Conservation (phyloP, 2,113 vertebrate species). For the Stigmatopora argus region DNA sequence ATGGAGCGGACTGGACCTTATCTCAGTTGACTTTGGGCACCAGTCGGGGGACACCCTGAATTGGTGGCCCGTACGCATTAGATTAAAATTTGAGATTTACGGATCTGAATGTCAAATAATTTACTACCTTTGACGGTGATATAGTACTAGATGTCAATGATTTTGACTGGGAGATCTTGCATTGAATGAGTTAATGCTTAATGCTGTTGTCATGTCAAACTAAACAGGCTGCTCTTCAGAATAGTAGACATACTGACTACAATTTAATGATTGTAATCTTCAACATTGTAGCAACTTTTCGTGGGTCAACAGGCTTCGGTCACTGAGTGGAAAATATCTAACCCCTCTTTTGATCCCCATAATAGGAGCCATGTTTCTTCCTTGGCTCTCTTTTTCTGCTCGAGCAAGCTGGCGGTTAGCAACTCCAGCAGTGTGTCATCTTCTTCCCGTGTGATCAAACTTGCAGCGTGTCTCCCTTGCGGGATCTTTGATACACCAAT, state of each 20-base stretch:
- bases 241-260: not conserved
- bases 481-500: conserved; percentile 63
- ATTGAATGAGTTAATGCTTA: not conserved
- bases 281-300: conserved; percentile 23
- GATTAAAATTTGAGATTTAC: too few species aligned
- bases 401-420: conserved; percentile 20
- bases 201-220: not conserved
- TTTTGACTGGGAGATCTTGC: not conserved
- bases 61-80: too few species aligned
- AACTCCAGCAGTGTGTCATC: conserved; percentile 38
- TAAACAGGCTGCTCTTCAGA: not conserved
- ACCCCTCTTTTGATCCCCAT: conserved; percentile 40
- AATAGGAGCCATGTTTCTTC: conserved; percentile 43
- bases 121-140: too few species aligned
- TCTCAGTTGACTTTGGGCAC: too few species aligned
- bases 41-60: too few species aligned
- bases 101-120: too few species aligned
- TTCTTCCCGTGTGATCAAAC: conserved; percentile 42
- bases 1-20: too few species aligned
- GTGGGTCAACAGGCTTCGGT: conserved; percentile 30
- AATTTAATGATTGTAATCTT: conserved; percentile 4
- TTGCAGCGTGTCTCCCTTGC: conserved; percentile 60
- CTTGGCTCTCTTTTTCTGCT: conserved; percentile 6
- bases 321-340: conserved; percentile 48
- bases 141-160: not conserved